A percentile compares a stretch with the other conserved stretches of the same genome.
phyloP scores from a whole-genome alignment of 2,888 invertebrate genomes.

The Brachynemurus nebulosus region DNA sequence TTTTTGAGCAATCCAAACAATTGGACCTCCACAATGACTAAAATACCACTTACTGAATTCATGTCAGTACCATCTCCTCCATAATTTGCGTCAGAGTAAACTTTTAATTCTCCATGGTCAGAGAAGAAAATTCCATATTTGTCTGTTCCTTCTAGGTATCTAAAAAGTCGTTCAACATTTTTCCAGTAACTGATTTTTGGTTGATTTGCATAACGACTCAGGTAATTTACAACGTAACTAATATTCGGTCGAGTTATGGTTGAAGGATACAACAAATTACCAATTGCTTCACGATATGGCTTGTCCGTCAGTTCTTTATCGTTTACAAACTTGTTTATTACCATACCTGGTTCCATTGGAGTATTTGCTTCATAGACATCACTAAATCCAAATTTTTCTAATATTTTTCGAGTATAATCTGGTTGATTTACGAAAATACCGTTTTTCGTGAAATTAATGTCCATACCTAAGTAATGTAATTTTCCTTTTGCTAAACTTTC shows the following conservation, averaged over 20 bases:
- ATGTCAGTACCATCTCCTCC: too few species aligned
- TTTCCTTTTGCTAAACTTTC: too few species aligned
- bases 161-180: conserved; percentile 13
- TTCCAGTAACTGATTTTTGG: conserved; percentile 11
- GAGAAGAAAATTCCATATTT: too few species aligned
- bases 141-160: conserved; percentile 13
- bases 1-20: too few species aligned
- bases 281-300: conserved; percentile 17
- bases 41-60: too few species aligned
- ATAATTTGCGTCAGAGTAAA: too few species aligned
- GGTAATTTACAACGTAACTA: conserved; percentile 11
- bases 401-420: conserved; percentile 5
- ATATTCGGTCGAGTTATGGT: conserved; percentile 13
- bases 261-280: conserved; percentile 18
- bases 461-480: conserved; percentile 17
- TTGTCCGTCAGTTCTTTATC: conserved; percentile 4
- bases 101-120: too few species aligned
- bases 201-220: conserved; percentile 14
- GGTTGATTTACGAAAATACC: too few species aligned
- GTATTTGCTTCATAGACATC: conserved; percentile 8
- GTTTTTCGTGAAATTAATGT: too few species aligned
- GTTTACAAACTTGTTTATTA: conserved; percentile 12
- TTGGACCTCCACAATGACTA: too few species aligned
- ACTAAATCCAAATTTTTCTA: conserved; percentile 3
- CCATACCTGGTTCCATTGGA: conserved; percentile 15